phyloP scores from a whole-genome alignment of 37 sponge, comb jelly and placozoan genomes.

The Petrosia ficiformis region DNA sequence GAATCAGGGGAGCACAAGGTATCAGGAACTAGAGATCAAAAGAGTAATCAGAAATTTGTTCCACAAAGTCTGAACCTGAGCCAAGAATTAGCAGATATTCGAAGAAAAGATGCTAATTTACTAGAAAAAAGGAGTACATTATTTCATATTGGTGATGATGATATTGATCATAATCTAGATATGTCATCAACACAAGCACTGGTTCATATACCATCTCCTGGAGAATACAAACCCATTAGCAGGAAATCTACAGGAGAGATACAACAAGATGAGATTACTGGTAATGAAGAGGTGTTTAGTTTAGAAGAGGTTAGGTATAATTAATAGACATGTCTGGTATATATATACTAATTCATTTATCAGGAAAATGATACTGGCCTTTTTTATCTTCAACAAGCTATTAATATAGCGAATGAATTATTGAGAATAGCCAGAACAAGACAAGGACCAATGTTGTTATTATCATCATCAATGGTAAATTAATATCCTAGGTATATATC shows the following conservation, averaged over 20 bases:
- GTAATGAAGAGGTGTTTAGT: not conserved
- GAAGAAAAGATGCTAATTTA: not conserved
- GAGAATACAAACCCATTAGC: not conserved
- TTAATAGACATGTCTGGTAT: too few species aligned
- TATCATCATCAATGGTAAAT: slow-evolving; percentile 45
- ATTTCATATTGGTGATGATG: not conserved
- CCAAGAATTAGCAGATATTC: not conserved
- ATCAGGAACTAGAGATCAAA: not conserved
- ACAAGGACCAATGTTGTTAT: slow-evolving; percentile 56
- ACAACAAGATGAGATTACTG: not conserved
- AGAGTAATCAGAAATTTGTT: not conserved
- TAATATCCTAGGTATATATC: not conserved
- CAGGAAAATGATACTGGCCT: too few species aligned
- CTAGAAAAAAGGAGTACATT: not conserved
- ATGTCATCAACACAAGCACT: not conserved
- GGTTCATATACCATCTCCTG: not conserved
- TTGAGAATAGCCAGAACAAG: slow-evolving; percentile 42
- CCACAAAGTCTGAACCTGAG: not conserved
- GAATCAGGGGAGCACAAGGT: too few species aligned
- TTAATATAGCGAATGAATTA: slow-evolving; percentile 49
- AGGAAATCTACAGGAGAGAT: not conserved
- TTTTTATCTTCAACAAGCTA: too few species aligned
- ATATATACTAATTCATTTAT: too few species aligned
- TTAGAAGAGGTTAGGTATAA: too few species aligned
- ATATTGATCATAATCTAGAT: not conserved